phyloP scores from a whole-genome alignment of 2,888 invertebrate genomes.

The Leptinotarsa rubiginosa region DNA sequence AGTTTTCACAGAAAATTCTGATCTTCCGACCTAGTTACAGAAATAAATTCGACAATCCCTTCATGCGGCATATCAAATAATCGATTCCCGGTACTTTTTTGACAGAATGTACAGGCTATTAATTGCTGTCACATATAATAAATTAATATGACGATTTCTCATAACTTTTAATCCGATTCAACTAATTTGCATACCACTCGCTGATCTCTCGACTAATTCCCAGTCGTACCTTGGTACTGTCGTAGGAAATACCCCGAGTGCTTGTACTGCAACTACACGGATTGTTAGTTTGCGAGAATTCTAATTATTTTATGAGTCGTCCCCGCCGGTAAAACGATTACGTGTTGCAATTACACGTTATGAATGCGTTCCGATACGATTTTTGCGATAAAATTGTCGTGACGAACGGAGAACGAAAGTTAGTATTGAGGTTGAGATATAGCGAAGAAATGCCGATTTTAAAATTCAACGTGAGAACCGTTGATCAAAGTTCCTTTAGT shows the following conservation, averaged over 20 bases:
- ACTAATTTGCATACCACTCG: conserved; percentile 3
- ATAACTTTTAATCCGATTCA: background rate
- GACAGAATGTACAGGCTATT: no score
- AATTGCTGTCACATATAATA: no score
- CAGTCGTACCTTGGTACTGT: background rate
- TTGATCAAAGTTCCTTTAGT: no score
- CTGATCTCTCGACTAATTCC: background rate
- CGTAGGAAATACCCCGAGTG: background rate
- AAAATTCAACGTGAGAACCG: no score
- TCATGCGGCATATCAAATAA: no score
- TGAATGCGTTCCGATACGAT: background rate
- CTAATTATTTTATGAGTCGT: conserved; percentile 9
- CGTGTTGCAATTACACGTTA: background rate
- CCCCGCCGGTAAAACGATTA: conserved; percentile 11
- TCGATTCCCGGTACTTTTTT: no score
- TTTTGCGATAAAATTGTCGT: conserved; percentile 11
- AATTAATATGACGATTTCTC: no score
- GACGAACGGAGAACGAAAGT: background rate
- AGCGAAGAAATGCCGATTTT: no score
- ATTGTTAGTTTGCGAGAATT: conserved; percentile 9
- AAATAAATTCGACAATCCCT: no score
- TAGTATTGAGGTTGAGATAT: background rate
- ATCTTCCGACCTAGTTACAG: no score
- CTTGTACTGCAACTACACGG: conserved; percentile 9
- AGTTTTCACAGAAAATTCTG: no score